These are phyloP conservation scores for Hermatobates lingyangjiaoensis DNA, from an alignment of 1,140 invertebrate genomes.

Conservation along the genomic window DNA sequence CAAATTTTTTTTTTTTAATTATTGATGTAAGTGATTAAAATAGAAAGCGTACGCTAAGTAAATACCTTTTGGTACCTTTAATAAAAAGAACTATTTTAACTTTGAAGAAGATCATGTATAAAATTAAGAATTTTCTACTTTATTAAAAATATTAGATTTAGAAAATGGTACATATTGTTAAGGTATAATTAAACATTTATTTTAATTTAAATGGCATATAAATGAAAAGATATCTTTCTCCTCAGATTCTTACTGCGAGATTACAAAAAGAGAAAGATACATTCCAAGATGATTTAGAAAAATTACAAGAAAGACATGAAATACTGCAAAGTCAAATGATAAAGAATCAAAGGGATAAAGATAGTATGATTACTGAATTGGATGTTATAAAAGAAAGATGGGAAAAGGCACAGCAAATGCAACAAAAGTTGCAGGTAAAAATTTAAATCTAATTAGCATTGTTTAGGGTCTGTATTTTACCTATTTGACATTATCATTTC, in stretches of 20 bases:
- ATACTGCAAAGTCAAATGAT: conserved; percentile 54
- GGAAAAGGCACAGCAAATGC: conserved; percentile 65
- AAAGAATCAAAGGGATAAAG: conserved; percentile 67
- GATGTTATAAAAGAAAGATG: conserved; percentile 70
- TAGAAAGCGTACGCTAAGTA: too few relatives aligned
- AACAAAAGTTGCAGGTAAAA: conserved; percentile 62
- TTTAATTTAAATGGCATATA: too few relatives aligned
- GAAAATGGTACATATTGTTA: too few relatives aligned
- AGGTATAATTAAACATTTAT: too few relatives aligned
- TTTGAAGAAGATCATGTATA: too few relatives aligned
- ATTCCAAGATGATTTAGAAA: conserved; percentile 58
- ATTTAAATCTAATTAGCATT: neutral
- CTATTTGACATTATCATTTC: neutral
- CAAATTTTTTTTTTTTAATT: too few relatives aligned
- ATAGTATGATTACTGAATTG: conserved; percentile 62
- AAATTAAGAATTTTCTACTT: too few relatives aligned
- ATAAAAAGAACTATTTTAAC: too few relatives aligned
- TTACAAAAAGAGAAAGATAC: conserved; percentile 74
- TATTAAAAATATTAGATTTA: too few relatives aligned
- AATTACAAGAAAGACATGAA: conserved; percentile 60
- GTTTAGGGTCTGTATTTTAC: neutral
- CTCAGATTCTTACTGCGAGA: conserved; percentile 19
- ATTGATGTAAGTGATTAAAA: too few relatives aligned
- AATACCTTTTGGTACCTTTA: too few relatives aligned
- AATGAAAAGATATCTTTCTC: too few relatives aligned